A percentile compares a stretch with the other conserved stretches of the same genome.
phyloP scores from a whole-genome alignment of 1,140 invertebrate genomes.

The Drosophila kanapiae region DNA sequence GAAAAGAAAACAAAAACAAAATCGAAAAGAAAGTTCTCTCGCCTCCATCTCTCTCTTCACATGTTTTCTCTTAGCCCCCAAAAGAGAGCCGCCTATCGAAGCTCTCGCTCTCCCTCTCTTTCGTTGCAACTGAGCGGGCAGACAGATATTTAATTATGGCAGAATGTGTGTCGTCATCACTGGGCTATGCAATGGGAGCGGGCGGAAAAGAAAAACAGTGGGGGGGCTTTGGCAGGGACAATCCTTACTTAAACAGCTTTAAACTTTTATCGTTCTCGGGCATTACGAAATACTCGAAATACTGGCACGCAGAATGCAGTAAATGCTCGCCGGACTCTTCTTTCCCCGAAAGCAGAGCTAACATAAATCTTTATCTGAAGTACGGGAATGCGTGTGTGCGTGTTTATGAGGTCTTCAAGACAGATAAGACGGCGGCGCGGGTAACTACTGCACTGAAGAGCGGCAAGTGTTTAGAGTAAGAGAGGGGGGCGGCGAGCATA shows the following conservation, averaged over 20 bases:
- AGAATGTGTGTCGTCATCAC: conserved; percentile 80
- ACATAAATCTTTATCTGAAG: conserved; percentile 76
- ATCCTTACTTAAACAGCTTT: conserved; percentile 59
- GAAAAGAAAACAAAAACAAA: conserved; percentile 77
- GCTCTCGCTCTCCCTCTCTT: conserved; percentile 23
- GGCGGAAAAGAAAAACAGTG: neutral
- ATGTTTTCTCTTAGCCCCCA: conserved; percentile 28
- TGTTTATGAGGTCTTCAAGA: conserved; percentile 48
- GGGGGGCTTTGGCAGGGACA: neutral
- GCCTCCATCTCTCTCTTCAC: conserved; percentile 12
- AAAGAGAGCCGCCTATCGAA: neutral
- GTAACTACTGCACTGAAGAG: conserved; percentile 36
- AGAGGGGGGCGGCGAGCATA: conserved; percentile 19
- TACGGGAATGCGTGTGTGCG: conserved; percentile 51
- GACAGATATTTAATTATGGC: conserved; percentile 57
- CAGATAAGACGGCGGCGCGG: conserved; percentile 33
- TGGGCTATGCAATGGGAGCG: conserved; percentile 20
- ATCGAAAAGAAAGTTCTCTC: conserved; percentile 75
- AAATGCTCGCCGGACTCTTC: conserved; percentile 13
- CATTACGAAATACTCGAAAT: conserved; percentile 52
- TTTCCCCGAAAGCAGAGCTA: conserved; percentile 44
- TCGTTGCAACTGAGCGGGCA: conserved; percentile 41
- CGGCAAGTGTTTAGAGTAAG: conserved; percentile 2
- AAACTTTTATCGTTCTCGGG: conserved; percentile 61
- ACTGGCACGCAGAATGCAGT: conserved; percentile 28